Evolutionary conservation across 2,888 invertebrate species (phyloP).

Genomic region (Yponomeuta cagnagella): DNA sequence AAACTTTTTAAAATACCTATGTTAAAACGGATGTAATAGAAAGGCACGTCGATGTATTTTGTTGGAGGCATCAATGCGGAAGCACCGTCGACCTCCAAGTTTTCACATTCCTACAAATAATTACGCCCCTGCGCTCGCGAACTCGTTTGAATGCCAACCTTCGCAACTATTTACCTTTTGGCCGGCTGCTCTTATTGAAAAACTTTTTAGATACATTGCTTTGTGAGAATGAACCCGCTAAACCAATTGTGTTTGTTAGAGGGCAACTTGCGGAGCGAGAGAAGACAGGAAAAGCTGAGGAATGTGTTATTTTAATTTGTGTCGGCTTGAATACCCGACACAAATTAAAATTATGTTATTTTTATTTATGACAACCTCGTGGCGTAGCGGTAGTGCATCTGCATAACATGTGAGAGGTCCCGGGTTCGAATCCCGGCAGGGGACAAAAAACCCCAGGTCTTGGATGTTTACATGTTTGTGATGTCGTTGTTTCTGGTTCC

Average conservation of each 20-base stretch:
- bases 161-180: conserved; percentile 54
- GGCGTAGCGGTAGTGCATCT: no score
- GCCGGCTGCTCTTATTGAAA: conserved; percentile 55
- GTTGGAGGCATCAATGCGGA: background rate
- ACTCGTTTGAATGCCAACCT: conserved; percentile 48
- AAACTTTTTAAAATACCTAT: no score
- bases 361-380: no score
- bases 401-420: no score
- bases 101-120: conserved; percentile 69
- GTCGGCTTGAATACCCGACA: background rate
- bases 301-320: background rate
- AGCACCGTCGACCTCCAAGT: conserved; percentile 36
- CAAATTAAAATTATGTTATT: no score
- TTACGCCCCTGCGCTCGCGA: conserved; percentile 37
- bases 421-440: no score
- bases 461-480: no score
- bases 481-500: no score
- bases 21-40: no score
- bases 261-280: background rate
- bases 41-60: no score
- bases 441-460: no score
- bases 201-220: conserved; percentile 60
- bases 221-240: conserved; percentile 17
- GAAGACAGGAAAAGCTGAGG: background rate
- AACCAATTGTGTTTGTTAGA: background rate